phyloP scores from a whole-genome alignment of 2,888 invertebrate genomes.

The Cryptus viduatorius region DNA sequence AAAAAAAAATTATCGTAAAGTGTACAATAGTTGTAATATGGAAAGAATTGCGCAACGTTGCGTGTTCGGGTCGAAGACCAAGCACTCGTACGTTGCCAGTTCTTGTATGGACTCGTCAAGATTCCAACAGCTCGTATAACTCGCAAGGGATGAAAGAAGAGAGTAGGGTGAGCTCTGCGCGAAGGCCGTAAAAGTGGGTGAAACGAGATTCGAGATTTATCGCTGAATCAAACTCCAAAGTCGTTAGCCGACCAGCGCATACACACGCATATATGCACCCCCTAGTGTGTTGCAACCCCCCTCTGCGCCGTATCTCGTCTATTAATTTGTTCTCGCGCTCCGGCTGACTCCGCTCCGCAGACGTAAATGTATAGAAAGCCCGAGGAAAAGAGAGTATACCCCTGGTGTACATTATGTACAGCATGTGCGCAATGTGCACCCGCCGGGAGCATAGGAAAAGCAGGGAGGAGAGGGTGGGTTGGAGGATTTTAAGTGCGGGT shows the following conservation, averaged over 20 bases:
- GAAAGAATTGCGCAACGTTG: background rate
- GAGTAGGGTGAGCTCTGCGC: background rate
- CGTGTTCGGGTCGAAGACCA: conserved; percentile 45
- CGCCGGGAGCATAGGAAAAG: conserved; percentile 29
- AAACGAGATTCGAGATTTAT: conserved; percentile 77
- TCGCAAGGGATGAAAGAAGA: conserved; percentile 64
- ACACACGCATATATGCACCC: background rate
- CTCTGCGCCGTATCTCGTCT: conserved; percentile 69
- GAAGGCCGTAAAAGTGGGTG: conserved; percentile 74
- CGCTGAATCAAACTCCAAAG: conserved; percentile 77
- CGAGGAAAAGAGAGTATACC: conserved; percentile 31
- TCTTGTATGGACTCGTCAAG: conserved; percentile 62
- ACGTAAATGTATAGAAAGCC: conserved; percentile 13
- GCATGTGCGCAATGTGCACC: conserved; percentile 39
- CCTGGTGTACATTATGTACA: conserved; percentile 45
- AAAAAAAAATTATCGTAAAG: conserved; percentile 67
- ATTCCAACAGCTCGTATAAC: conserved; percentile 71
- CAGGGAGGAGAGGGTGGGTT: conserved; percentile 5
- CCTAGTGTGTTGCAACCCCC: conserved; percentile 8
- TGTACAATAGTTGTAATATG: background rate
- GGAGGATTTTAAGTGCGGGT: conserved; percentile 71
- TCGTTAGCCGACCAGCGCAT: conserved; percentile 72
- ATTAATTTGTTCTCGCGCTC: conserved; percentile 75
- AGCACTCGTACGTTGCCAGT: conserved; percentile 68
- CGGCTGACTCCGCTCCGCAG: background rate